phyloP scores from a whole-genome alignment of 2,113 vertebrate species.

The Ibidorhyncha struthersii region DNA sequence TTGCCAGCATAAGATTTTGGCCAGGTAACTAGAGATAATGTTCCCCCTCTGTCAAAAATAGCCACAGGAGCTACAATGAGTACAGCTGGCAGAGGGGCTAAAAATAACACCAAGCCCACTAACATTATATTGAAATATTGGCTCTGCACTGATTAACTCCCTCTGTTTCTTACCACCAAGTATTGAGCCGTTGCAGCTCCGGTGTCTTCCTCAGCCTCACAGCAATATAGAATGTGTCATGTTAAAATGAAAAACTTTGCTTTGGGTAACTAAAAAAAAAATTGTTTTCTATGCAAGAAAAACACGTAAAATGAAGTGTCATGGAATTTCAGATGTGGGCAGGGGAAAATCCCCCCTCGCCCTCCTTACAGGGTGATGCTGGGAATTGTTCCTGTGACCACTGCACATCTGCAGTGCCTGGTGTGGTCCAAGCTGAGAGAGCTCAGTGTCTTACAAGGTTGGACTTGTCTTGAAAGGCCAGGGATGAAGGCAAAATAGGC shows the following conservation, averaged over 20 bases:
- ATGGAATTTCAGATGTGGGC: background rate
- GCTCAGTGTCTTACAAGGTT: background rate
- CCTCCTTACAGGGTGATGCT: background rate
- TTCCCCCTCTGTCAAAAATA: background rate
- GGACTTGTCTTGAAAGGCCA: background rate
- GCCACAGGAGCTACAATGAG: background rate
- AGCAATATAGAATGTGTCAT: background rate
- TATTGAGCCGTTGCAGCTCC: background rate
- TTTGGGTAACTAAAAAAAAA: background rate
- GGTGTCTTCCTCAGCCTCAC: background rate
- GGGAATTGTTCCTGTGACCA: background rate
- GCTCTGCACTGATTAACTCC: slow-evolving; percentile 13
- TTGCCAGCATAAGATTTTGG: background rate
- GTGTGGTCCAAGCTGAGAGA: background rate
- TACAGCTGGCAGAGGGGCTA: background rate
- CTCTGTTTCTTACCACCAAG: background rate
- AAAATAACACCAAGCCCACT: background rate
- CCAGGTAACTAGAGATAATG: background rate
- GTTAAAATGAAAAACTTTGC: background rate
- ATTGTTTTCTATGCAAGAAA: background rate
- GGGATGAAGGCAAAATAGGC: background rate
- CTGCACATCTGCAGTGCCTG: background rate
- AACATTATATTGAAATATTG: slow-evolving; percentile 9
- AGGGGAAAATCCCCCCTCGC: background rate
- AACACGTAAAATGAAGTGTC: background rate